phyloP scores from a whole-genome alignment of 2,797 vertebrate species.

The Coregonus suidteri region DNA sequence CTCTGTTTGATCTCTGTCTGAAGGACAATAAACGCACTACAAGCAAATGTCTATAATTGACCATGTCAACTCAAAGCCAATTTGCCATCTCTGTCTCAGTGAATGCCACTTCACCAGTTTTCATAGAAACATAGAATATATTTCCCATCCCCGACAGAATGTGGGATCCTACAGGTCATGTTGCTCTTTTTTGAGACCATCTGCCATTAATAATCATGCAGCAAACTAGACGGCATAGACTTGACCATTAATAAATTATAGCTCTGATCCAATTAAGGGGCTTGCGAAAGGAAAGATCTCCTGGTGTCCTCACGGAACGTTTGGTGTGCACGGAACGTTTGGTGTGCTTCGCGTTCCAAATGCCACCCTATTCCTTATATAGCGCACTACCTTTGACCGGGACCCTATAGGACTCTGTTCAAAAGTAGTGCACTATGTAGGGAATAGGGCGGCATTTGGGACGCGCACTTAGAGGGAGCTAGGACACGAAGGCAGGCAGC shows the following conservation, averaged over 20 bases:
- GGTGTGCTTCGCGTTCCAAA: neutral
- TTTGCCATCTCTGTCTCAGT: constrained; percentile 36
- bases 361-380: neutral
- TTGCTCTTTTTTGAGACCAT: constrained; percentile 72
- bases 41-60: constrained; percentile 48
- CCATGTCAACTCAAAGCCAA: constrained; percentile 58
- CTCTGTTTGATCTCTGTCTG: constrained; percentile 55
- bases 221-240: constrained; percentile 66
- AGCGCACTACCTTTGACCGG: neutral
- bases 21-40: neutral
- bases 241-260: constrained; percentile 79
- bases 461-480: neutral
- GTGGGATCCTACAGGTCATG: constrained; percentile 66
- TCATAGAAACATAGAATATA: constrained; percentile 57
- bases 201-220: constrained; percentile 74
- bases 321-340: constrained; percentile 47
- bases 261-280: constrained; percentile 76
- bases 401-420: neutral
- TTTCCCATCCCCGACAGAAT: constrained; percentile 57
- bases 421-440: neutral
- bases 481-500: neutral
- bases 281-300: constrained; percentile 64
- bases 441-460: neutral
- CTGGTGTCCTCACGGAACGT: constrained; percentile 64
- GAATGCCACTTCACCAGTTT: constrained; percentile 36